Evolutionary conservation across 2,888 invertebrate genomes (phyloP), one percentile per base, ranked within the genome.

Genomic region (Dyspetes luteomarginatus): DNA sequence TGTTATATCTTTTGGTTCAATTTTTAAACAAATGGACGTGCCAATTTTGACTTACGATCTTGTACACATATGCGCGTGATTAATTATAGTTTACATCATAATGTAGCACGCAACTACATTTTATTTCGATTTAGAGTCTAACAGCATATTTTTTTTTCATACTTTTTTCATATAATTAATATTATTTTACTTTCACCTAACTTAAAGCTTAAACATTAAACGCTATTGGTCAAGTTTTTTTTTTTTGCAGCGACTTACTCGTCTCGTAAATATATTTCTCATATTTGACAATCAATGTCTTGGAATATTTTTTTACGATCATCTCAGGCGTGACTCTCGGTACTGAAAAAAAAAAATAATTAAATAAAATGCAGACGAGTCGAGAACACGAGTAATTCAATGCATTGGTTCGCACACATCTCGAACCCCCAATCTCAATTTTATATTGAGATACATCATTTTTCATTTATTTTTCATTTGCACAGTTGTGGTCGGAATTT

Each of bases 331-430:
- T 87, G 77, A 86, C 86, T 55, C 89, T 88, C 19, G 91, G 90
- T 85, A 90, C 89, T n/a, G 36, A 90, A 85, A 84, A 91, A 85
- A 84, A 91, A 90, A 78, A 26, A 26, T 28, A n/a, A n/a, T n/a
- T n/a, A n/a, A n/a, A n/a, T n/a, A n/a, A n/a, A n/a, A n/a, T n/a
- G n/a, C 58, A 55, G 67, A 73, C 73, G 72, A 77, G 68, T 73
- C 28, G 68, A 73, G 76, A n/a, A n/a, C 48, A 50, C 64, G 12
- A n/a, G 56, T 19, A 15, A 15, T 28, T 5, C 1, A 12, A 48
- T 69, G 41, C 73, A 30, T 15, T 64, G 45, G 19, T 43, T 26
- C 26, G 26, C 68, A 67, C 56, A 73, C 36, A 75, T 64, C 56
- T 43, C 48, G 43, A 75, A 67, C 69, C 43, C 50, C 71, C 24